Evolutionary conservation across 1,140 invertebrate genomes (phyloP), one percentile per base, ranked within the genome.

Genomic region (Oedothorax gibbosus): DNA sequence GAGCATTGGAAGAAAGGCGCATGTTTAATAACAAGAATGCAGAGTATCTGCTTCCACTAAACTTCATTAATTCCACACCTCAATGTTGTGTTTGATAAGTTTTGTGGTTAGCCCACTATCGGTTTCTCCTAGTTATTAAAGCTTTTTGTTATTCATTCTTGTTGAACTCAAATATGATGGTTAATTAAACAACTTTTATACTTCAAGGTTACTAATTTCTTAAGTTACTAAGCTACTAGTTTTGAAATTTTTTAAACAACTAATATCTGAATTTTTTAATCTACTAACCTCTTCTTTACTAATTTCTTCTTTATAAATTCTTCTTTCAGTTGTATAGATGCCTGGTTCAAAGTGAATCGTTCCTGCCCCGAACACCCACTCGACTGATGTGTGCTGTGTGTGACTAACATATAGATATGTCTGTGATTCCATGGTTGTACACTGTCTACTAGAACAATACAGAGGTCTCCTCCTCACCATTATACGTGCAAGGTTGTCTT

Each of bases 261-360:
- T 62, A 62, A 3, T 18, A 3, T 62, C 12, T 62, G 6, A 1
- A 62, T 15, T 62, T 15, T 18, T 3, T 12, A 62, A 62, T 6
- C 57, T 12, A 15, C 18, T 62, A 15, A 18, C 57, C 18, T 15
- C 9, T 35, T 35, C 35, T 35, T 35, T n/a, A n/a, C 4, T 51
- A 18, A 54, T 69, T 72, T 66, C 14, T 77, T 15, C n/a, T n/a
- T n/a, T n/a, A n/a, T n/a, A n/a, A n/a, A n/a, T 82, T 60, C 88
- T 89, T 86, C 88, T 87, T 92, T 21, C 91, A 97, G 95, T 90
- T 98, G 96, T 92, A 97, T 98, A 91, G 97, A 98, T 92, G 94
- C 95, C 91, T 98, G 97, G 97, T 98, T 98, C 92, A 95, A 98
- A 92, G 95, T 98, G 88, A 98, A 98, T 93, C 94, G 97, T 90